These are phyloP conservation scores for Phanerotoma sp. DNA, from an alignment of 2,888 invertebrate species.

Conservation along the genomic window DNA sequence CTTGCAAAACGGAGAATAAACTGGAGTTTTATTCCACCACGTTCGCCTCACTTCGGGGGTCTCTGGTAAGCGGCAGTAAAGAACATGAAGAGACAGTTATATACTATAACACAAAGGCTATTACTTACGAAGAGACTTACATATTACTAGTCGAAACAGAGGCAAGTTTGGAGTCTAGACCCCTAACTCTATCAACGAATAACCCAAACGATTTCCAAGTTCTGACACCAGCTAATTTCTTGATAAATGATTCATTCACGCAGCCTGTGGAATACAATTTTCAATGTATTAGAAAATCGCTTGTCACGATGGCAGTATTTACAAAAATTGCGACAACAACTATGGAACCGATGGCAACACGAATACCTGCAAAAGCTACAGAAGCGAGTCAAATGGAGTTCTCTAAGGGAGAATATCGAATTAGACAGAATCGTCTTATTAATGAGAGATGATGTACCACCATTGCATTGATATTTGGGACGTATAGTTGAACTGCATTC, in stretches of 20 bases:
- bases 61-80: no score
- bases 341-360: slow-evolving; percentile 16
- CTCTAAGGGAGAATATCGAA: slow-evolving; percentile 11
- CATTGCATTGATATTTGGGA: slow-evolving; percentile 30
- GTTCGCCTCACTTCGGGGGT: no score
- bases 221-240: slow-evolving; percentile 41
- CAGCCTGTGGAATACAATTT: slow-evolving; percentile 30
- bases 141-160: slow-evolving; percentile 33
- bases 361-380: slow-evolving; percentile 25
- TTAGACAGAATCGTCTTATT: slow-evolving; percentile 29
- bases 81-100: no score
- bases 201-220: slow-evolving; percentile 27
- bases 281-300: slow-evolving; percentile 2
- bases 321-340: slow-evolving; percentile 26
- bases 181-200: slow-evolving; percentile 22
- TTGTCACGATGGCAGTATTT: slow-evolving; percentile 32
- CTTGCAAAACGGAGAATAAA: no score
- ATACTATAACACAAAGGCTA: no score
- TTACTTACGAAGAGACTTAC: slow-evolving; percentile 34
- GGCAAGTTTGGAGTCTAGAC: slow-evolving; percentile 31
- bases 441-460: slow-evolving; percentile 25
- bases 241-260: slow-evolving; percentile 33
- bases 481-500: slow-evolving; percentile 27
- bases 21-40: no score
- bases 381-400: slow-evolving; percentile 21